Base-by-base conservation (phyloP, 2,797 vertebrate species). In the Luscinia luscinia region DNA sequence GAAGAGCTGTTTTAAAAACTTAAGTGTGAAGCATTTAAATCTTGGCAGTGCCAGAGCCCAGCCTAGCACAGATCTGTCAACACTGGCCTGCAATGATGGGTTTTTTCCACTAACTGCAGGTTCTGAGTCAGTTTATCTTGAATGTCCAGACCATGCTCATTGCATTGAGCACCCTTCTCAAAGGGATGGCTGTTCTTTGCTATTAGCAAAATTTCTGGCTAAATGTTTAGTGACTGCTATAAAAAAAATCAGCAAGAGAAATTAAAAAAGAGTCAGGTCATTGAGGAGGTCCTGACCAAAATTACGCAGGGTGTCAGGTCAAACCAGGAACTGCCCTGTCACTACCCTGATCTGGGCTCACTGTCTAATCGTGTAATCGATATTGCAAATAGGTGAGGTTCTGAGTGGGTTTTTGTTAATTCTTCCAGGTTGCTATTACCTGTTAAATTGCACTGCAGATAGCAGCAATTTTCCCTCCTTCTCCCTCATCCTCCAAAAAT, bases 401-500 rank as follows among this genome's bases (percentile, higher is more conserved):
- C 76, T 75, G 68, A 75, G 32, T 59, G 34, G 14, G 7, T 54
- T 26, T 51, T 34, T 38, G 38, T 30, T 30, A 85, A 85, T 66
- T 95, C 43, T 93, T 62, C 41, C 32, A 76, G 66, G 63, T 86
- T 76, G 63, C 45, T 73, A 82, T 75, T 90, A 59, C 73, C 46
- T 67, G 32, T 69, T 91, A 87, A 82, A 95, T 81, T 88, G 51
- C 58, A 54, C 62, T 63, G 66, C 40, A 81, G 51, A 93, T 70
- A 94, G 59, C 73, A 93, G 82, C 48, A 92, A 93, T 92, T 91
- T 95, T 40, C 67, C 73, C 58, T 93, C 69, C 73, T 93, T 95
- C 75, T 93, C 46, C 62, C 16, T 88, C 62, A 78, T 76, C 43
- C 79, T 81, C 79, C 82, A 48, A 52, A 90, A 73, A 73, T 48